Conservation (phyloP, 2,113 vertebrate species). For the Sebastes schlegelii region DNA sequence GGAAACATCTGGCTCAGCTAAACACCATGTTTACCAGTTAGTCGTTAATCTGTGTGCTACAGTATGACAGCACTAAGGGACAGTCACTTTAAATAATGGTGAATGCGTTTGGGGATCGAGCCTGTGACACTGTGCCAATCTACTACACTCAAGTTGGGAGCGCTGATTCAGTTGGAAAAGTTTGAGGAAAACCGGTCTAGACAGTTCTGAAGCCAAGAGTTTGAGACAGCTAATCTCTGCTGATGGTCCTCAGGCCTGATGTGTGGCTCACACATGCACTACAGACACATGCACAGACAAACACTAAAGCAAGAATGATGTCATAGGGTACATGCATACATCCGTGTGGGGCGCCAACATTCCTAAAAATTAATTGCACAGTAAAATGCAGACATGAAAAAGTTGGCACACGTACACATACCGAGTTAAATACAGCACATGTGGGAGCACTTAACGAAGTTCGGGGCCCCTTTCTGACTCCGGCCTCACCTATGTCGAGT, state of each 20-base stretch:
- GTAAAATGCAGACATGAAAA: constrained; percentile 28
- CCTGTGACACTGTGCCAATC: background rate
- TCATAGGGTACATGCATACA: background rate
- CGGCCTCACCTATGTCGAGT: constrained; percentile 43
- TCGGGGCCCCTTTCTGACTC: constrained; percentile 39
- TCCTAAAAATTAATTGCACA: constrained; percentile 17
- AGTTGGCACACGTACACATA: constrained; percentile 9
- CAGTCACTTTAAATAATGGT: background rate
- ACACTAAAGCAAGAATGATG: constrained; percentile 5
- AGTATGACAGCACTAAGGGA: no score
- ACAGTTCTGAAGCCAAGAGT: constrained; percentile 17
- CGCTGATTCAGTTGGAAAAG: background rate
- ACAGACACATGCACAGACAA: constrained; percentile 4
- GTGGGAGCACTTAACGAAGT: constrained; percentile 54
- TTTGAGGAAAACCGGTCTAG: constrained; percentile 18
- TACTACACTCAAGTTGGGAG: background rate
- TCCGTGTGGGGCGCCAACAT: background rate
- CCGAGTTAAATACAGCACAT: constrained; percentile 43
- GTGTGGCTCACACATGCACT: background rate
- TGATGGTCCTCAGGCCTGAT: constrained; percentile 22
- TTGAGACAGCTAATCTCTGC: constrained; percentile 23
- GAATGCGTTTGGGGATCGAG: background rate
- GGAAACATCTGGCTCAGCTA: no score
- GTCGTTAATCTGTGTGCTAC: background rate
- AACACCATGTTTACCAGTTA: background rate